Evolutionary conservation across 1,140 invertebrate genomes (phyloP), one percentile per base, ranked within the genome.

Genomic region (Babylonia areolata): DNA sequence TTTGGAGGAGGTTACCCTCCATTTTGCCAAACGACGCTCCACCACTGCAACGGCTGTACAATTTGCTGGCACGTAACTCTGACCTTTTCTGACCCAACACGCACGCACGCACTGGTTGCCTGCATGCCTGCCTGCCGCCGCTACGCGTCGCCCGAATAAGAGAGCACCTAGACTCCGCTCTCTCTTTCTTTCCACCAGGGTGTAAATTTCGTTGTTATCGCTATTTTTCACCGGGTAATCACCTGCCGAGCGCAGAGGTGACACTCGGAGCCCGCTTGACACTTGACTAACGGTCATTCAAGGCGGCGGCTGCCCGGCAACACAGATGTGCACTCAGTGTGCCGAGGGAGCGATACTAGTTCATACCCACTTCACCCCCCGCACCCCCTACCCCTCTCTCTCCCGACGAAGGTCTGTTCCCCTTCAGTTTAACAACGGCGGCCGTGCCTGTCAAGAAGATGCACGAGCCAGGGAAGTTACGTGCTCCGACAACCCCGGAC

Each of bases 271-370:
- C 71, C 46, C 71, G 11, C 71, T 73, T 73, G 71, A 73, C 71
- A 73, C 71, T 73, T 73, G 71, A 73, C 71, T 73, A 35, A 35
- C 71, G 71, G 71, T 73, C 71, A 73, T 73, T 73, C 71, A 73
- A 73, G 33, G 31, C 31, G 31, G 33, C 71, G 31, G 71, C 71
- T 73, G 28, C 31, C 71, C 31, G 33, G 71, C 71, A 73, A 73
- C 71, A 6, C 3, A 73, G 71, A 35, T 35, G 31, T 35, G 71
- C 71, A 17, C 33, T 31, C 0, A 23, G 2, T 12, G 15, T 69
- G 23, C 23, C 46, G 46, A 5, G 9, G 46, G 15, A 69, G 15
- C 64, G n/a, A 69, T 28, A 31, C 64, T 31, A 69, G 6, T 28
- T 31, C 6, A 69, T 23, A 23, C 15, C 5, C 23, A 12, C 64